phyloP scores from a whole-genome alignment of 2,888 invertebrate species.

The Onchidella celtica region DNA sequence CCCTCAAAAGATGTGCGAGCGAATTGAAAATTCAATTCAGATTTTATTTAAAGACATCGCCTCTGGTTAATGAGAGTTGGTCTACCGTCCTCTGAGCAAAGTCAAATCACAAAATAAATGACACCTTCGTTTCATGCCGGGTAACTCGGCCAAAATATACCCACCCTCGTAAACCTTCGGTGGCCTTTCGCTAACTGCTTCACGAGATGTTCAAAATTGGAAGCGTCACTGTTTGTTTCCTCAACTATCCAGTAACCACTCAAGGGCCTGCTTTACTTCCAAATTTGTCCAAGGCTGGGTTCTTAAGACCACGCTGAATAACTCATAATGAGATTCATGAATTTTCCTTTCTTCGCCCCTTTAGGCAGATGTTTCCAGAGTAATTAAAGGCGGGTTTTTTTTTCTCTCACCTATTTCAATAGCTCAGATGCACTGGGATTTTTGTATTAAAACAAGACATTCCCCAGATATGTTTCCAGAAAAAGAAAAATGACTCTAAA shows the following conservation, averaged over 20 bases:
- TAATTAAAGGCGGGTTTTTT: too few relatives aligned
- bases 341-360: too few relatives aligned
- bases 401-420: too few relatives aligned
- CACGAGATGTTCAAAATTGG: neutral
- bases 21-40: neutral
- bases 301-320: neutral
- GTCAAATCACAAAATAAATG: neutral
- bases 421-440: too few relatives aligned
- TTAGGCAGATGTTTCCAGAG: too few relatives aligned
- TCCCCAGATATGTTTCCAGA: too few relatives aligned
- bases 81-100: neutral
- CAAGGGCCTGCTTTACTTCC: neutral
- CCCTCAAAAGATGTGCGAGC: neutral
- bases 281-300: neutral
- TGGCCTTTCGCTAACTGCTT: neutral
- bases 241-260: neutral
- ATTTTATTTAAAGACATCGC: neutral
- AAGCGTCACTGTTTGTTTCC: neutral
- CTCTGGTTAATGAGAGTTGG: neutral
- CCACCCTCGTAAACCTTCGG: neutral
- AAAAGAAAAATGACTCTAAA: too few relatives aligned
- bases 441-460: too few relatives aligned
- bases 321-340: neutral
- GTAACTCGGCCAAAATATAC: neutral
- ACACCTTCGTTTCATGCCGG: neutral